phyloP scores from a whole-genome alignment of 64 coral and sea anemone species.

The Montipora cactus region DNA sequence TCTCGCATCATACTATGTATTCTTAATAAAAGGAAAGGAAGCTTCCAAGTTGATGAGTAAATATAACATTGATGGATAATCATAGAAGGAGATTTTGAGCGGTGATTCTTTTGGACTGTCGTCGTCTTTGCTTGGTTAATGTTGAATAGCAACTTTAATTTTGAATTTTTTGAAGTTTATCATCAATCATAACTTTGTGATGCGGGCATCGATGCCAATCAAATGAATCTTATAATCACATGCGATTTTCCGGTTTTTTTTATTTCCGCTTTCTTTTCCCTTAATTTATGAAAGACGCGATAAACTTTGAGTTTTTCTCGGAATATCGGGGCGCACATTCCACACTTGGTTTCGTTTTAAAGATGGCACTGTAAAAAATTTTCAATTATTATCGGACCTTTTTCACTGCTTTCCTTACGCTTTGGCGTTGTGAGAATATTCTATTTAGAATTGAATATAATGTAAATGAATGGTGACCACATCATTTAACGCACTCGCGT shows the following conservation, averaged over 20 bases:
- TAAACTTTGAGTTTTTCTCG: background rate
- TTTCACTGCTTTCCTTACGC: too few relatives aligned
- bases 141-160: background rate
- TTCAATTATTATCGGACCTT: too few relatives aligned
- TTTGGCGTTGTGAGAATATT: background rate
- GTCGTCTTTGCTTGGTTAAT: background rate
- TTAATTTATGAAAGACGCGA: background rate
- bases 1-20: background rate
- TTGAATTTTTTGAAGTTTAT: background rate
- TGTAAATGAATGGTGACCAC: background rate
- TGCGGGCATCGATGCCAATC: background rate
- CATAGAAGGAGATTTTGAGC: background rate
- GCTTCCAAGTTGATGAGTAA: background rate
- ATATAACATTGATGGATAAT: background rate
- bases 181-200: background rate
- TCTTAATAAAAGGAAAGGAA: background rate
- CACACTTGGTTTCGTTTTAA: background rate
- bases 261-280: background rate
- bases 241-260: background rate
- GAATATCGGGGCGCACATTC: background rate
- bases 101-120: background rate
- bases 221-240: background rate
- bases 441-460: background rate
- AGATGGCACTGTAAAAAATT: too few relatives aligned
- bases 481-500: constrained; percentile 7